Evolutionary conservation across 2,797 vertebrate genomes (phyloP).

Genomic region (Siniperca scherzeri): DNA sequence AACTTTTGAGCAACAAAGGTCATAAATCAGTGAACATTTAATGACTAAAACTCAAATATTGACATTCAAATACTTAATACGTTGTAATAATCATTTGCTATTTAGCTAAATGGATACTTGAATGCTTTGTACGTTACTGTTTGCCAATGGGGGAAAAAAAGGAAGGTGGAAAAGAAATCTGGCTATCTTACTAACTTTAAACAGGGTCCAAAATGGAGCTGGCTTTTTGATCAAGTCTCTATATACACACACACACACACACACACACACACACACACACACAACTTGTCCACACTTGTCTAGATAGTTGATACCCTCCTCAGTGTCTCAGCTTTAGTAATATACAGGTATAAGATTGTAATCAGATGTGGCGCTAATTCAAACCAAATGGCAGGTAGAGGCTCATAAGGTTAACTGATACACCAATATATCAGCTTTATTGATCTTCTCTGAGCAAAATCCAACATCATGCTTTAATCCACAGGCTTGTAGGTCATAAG

Average conservation of each 20-base stretch:
- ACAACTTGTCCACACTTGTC: slow-evolving; percentile 45
- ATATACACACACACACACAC: slow-evolving; percentile 29
- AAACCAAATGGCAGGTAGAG: slow-evolving; percentile 86
- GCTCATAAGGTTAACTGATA: slow-evolving; percentile 82
- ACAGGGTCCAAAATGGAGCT: neutral
- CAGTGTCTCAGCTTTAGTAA: slow-evolving; percentile 72
- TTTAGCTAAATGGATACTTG: neutral
- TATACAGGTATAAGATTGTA: slow-evolving; percentile 83
- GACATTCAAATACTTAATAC: neutral
- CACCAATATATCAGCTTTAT: slow-evolving; percentile 89
- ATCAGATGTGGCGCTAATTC: slow-evolving; percentile 88
- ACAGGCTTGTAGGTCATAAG: slow-evolving; percentile 68
- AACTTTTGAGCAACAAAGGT: neutral
- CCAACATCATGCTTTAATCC: slow-evolving; percentile 82
- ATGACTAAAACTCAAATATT: neutral
- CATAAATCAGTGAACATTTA: neutral
- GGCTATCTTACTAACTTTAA: neutral
- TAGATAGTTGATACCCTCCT: slow-evolving; percentile 83
- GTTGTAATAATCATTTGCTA: neutral
- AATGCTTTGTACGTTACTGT: neutral
- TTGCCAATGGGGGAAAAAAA: neutral
- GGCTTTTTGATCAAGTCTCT: neutral
- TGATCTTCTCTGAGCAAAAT: slow-evolving; percentile 86
- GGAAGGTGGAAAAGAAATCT: neutral
- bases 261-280: slow-evolving; percentile 27